Base-by-base conservation (phyloP, 2,797 vertebrate genomes). In the Malacoctenus gilli region DNA sequence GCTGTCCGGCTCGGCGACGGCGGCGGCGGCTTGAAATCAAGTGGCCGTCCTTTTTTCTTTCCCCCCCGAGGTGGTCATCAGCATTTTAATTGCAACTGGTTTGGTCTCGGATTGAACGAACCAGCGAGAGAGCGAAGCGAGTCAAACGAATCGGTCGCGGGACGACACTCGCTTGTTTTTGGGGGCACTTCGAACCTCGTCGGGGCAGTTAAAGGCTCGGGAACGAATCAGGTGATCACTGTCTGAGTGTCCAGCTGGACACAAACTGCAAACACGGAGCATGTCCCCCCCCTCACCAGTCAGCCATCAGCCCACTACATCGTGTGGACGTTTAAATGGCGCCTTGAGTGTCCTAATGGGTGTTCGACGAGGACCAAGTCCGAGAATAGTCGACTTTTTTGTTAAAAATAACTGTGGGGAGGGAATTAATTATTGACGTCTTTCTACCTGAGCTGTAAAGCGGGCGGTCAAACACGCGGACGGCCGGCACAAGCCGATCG, bases 1-100 rank as follows among this genome's bases (percentile, higher is more conserved):
- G 46, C 52, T 72, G 80, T 76, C 74, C 78, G 9, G 64, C 46
- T 43, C 34, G 53, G 73, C 44, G n/a, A n/a, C n/a, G n/a, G n/a
- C n/a, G n/a, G n/a, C n/a, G n/a, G n/a, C n/a, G n/a, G 39, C 4
- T 31, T 2, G 25, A 28, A 28, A 3, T 5, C 25, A 28, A 28
- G 25, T 9, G 25, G 58, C 47, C 60, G 54, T n/a, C n/a, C n/a
- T n/a, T n/a, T n/a, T n/a, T n/a, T n/a, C n/a, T 53, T 18, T 40
- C 12, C 46, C 57, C 67, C 32, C 36, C 25, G 7, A 41, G 41
- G 40, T 1, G n/a, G 32, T 14, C 46, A 23, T 37, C 20, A 14
- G 23, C 16, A 32, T 48, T 65, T 68, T 41, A 44, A 40, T 14
- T 36, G 20, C 41, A 11, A 55, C 25, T 42, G 4, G 39, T 42